Percentiles rank a stretch among this genome's conserved stretches.
These are phyloP conservation scores for Suricata suricatta DNA, from an alignment of 2,113 vertebrate species.

Conservation along the genomic window DNA sequence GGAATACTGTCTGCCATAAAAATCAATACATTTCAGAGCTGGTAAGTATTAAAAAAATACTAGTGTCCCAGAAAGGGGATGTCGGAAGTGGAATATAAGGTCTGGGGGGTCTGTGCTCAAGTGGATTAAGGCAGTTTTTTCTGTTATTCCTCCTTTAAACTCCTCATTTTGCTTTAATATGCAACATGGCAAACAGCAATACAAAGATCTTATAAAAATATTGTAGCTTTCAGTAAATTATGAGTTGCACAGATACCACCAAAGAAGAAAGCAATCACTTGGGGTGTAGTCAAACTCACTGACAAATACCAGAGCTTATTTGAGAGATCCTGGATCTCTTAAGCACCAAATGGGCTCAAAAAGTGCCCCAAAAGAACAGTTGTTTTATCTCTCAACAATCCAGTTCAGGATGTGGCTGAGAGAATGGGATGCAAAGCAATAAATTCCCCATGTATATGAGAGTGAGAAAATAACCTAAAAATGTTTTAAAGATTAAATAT, in stretches of 20 bases:
- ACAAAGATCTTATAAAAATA: slow-evolving; percentile 66
- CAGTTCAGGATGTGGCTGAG: slow-evolving; percentile 54
- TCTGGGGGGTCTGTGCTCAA: background rate
- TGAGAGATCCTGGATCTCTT: background rate
- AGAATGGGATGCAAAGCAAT: background rate
- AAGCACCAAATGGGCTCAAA: slow-evolving; percentile 11
- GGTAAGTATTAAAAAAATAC: slow-evolving; percentile 50
- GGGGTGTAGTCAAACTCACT: background rate
- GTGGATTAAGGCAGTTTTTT: slow-evolving; percentile 10
- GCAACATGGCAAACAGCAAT: slow-evolving; percentile 48
- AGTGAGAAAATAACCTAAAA: slow-evolving; percentile 64
- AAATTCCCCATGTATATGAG: slow-evolving; percentile 29
- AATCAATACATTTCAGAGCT: slow-evolving; percentile 72
- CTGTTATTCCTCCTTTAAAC: background rate
- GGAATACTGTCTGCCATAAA: slow-evolving; percentile 64
- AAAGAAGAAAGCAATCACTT: slow-evolving; percentile 56
- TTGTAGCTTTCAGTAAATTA: slow-evolving; percentile 63
- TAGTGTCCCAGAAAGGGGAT: slow-evolving; percentile 45
- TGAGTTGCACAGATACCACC: slow-evolving; percentile 49
- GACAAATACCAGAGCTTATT: slow-evolving; percentile 31
- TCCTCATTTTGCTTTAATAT: background rate
- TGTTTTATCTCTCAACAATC: slow-evolving; percentile 28
- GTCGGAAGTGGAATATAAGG: background rate
- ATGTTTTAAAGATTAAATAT: slow-evolving; percentile 51
- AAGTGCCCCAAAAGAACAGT: slow-evolving; percentile 1